Base-by-base conservation (phyloP, 2,888 invertebrate genomes). In the Drosophila phalerata region DNA sequence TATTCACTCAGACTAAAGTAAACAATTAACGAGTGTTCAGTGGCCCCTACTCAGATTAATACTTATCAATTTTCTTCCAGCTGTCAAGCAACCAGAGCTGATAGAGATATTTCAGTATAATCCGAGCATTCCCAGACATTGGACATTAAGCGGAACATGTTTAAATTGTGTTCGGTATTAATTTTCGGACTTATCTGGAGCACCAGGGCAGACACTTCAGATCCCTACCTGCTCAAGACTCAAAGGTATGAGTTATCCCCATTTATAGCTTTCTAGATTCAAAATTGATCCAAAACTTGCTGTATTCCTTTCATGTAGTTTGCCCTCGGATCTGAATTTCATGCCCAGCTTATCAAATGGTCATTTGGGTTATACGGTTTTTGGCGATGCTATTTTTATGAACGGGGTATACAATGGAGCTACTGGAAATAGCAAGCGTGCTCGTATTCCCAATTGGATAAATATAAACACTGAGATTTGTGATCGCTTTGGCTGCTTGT, bases 331-430 rank as follows among this genome's bases (percentile, higher is more conserved):
- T 75, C 91, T 93, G 1, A 93, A 93, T 62, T 94, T 94, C 76
- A 94, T 94, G 94, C 93, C 94, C 5, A 94, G 94, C 0, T 89
- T 95, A 3, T 94, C 94, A 1, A 95, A 95, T 73, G 95, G 95
- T 0, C 94, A 95, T 73, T 78, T 95, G 57, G 94, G 94, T 0
- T 94, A 94, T 9, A 94, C 94, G 19, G 84, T 94, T 17, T 94
- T 94, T 87, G 94, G 94, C 32, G 93, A 94, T 75, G 93, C 94
- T 0, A 94, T 95, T 3, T 94, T 94, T 74, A 93, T 94, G 92
- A 95, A 95, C 71, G 95, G 95, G 0, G 79, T 95, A 0, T 95
- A 94, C 90, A 95, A 94, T 86, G 95, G 95, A 1, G 90, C 86
- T 6, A 92, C 90, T 1, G 94, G 95, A 0, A 92, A 93, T 43